Conservation (phyloP, 1,140 invertebrate species). For the Zaprionus tsacasi region DNA sequence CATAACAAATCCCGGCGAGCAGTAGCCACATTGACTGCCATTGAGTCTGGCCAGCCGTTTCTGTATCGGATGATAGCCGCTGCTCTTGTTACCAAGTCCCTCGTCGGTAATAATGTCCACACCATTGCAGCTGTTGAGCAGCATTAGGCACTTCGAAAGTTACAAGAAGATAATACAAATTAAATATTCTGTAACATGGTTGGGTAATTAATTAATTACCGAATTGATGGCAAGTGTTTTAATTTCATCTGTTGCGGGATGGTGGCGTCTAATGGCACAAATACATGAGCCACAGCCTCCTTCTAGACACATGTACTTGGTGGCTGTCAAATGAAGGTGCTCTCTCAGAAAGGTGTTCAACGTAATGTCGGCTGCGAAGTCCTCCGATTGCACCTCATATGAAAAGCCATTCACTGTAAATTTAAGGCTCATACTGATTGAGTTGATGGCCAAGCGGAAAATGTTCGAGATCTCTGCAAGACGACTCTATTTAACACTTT, state of each 20-base stretch:
- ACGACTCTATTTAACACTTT: slow-evolving; percentile 48
- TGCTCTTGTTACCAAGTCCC: slow-evolving; percentile 88
- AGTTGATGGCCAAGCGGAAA: slow-evolving; percentile 45
- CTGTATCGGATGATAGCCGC: slow-evolving; percentile 90
- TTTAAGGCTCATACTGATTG: slow-evolving; percentile 59
- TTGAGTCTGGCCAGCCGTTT: slow-evolving; percentile 88
- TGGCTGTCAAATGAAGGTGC: slow-evolving; percentile 88
- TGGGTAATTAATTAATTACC: slow-evolving; percentile 84
- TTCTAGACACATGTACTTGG: slow-evolving; percentile 92
- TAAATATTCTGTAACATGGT: neutral
- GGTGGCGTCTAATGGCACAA: slow-evolving; percentile 86
- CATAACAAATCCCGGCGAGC: slow-evolving; percentile 93
- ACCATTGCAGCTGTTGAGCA: slow-evolving; percentile 88
- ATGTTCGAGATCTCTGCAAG: slow-evolving; percentile 17
- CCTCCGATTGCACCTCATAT: slow-evolving; percentile 56
- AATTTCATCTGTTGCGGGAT: slow-evolving; percentile 86
- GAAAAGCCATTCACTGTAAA: slow-evolving; percentile 68
- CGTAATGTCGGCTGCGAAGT: slow-evolving; percentile 85
- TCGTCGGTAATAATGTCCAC: slow-evolving; percentile 92
- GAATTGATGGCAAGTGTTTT: slow-evolving; percentile 89
- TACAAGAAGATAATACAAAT: neutral
- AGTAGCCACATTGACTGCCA: slow-evolving; percentile 93
- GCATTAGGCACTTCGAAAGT: slow-evolving; percentile 87
- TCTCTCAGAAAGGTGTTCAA: slow-evolving; percentile 89
- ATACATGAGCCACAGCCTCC: slow-evolving; percentile 93